Conservation (phyloP, 2,888 invertebrate genomes). For the Sminthurinus aureus region DNA sequence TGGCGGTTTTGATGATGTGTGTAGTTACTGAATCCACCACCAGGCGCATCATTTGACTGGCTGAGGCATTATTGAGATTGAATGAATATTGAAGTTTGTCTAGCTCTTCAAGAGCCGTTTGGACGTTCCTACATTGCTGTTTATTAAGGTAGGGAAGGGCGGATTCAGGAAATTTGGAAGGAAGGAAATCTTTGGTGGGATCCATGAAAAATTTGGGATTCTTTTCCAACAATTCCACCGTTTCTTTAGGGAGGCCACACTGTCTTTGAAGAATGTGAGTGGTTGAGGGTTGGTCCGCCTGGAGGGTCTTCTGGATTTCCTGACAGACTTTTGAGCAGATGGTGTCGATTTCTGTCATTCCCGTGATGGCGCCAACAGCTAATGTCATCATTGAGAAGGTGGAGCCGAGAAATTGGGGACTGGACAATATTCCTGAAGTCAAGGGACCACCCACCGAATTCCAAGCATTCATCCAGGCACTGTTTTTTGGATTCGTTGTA, state of each 20-base stretch:
- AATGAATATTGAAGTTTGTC: not conserved
- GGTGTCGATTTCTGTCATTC: slow-evolving; percentile 15
- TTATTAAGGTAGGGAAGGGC: not conserved
- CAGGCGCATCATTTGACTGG: not conserved
- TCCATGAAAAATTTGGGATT: not conserved
- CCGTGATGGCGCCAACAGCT: slow-evolving; percentile 13
- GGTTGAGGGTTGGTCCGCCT: not conserved
- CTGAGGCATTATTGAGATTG: not conserved
- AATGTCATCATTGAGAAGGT: not conserved
- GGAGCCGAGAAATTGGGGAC: slow-evolving; percentile 17
- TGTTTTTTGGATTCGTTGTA: slow-evolving; percentile 18
- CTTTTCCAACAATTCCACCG: not conserved
- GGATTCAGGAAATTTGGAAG: too few relatives aligned
- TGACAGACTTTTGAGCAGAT: not conserved
- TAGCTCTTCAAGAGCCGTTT: not conserved
- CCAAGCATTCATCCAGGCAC: slow-evolving; percentile 26
- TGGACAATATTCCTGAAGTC: slow-evolving; percentile 23
- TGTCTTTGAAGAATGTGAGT: not conserved
- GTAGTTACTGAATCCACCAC: slow-evolving; percentile 19
- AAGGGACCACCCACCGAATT: slow-evolving; percentile 22
- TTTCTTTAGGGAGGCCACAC: not conserved
- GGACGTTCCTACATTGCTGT: not conserved
- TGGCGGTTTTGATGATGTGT: slow-evolving; percentile 42
- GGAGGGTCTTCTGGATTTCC: slow-evolving; percentile 6
- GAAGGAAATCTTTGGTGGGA: not conserved